Conservation (phyloP, 2,113 vertebrate genomes). For the Phalacrocorax aristotelis region DNA sequence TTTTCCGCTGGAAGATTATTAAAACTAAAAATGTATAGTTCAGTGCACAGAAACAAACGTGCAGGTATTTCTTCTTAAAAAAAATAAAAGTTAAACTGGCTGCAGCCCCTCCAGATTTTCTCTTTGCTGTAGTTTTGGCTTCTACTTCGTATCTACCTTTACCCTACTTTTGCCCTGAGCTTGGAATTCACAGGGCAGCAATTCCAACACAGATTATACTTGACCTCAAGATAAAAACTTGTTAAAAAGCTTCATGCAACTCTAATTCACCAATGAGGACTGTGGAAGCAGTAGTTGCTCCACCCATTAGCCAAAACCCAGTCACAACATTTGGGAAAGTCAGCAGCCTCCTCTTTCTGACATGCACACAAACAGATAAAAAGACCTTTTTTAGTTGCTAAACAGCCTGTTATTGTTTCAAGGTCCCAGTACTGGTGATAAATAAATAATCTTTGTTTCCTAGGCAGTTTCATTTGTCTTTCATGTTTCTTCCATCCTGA, state of each 20-base stretch:
- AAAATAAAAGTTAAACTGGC: neutral
- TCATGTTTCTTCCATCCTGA: neutral
- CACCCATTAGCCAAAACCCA: conserved; percentile 37
- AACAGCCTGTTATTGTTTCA: conserved; percentile 39
- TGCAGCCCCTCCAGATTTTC: neutral
- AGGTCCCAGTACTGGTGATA: conserved; percentile 15
- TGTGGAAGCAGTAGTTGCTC: neutral
- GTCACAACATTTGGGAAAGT: conserved; percentile 34
- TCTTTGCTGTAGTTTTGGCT: conserved; percentile 14
- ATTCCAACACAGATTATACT: conserved; percentile 71
- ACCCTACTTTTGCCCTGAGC: conserved; percentile 43
- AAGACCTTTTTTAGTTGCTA: neutral
- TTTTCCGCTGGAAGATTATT: neutral
- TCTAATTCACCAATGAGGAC: conserved; percentile 63
- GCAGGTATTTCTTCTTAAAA: neutral
- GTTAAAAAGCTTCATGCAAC: conserved; percentile 46
- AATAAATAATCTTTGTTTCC: conserved; percentile 34
- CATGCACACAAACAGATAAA: neutral
- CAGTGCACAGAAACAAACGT: neutral
- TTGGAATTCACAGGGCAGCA: conserved; percentile 50
- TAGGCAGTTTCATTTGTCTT: neutral
- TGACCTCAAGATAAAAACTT: conserved; percentile 56
- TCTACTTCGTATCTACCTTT: conserved; percentile 59
- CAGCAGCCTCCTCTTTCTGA: neutral
- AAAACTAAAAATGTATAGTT: neutral